Base-by-base conservation (phyloP, 2,888 invertebrate species). In the Xylota sylvarum region DNA sequence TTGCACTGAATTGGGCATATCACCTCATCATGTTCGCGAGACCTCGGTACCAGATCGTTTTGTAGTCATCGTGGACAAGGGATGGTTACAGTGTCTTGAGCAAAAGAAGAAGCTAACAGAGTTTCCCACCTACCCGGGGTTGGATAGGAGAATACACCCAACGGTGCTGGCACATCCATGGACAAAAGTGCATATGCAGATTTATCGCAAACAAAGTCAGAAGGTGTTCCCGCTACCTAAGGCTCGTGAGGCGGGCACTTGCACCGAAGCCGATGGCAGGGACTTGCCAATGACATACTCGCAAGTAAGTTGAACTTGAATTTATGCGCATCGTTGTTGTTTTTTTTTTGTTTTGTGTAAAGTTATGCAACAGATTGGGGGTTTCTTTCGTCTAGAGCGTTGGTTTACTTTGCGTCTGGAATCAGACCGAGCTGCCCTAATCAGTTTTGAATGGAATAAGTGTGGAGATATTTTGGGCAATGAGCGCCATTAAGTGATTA, bases 191-290 rank as follows among this genome's bases (percentile, higher is more conserved):
- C 89, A 91, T 50, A 88, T 92, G 83, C 91, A 91, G 77, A 90
- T 96, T 64, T 94, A 96, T 89, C 94, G 93, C 89, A 97, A 97
- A 92, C 94, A 94, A 89, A 94, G 95, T 86, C 95, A 95, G 81
- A 95, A 95, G 93, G 96, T 95, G 32, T 94, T 97, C 89, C 96
- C 97, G 70, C 92, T 97, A 87, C 96, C 96, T 30, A 93, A 95
- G 88, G 93, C 56, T 67, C 84, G 73, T 4, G 62, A 77, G 19
- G 10, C 17, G 0, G 30, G 62, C 0, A 62, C 23, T n/a, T 7
- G 5, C 5, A 48, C n/a, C 27, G 60, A 40, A 0, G 74, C 85
- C 0, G 88, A 77, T 12, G 93, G 91, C 85, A 90, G 92, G 43
- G 95, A 95, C 89, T 91, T 94, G 9, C 95, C 96, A n/a, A 92